Conservation (phyloP, 2,888 invertebrate species). For the Drosophila borborema region DNA sequence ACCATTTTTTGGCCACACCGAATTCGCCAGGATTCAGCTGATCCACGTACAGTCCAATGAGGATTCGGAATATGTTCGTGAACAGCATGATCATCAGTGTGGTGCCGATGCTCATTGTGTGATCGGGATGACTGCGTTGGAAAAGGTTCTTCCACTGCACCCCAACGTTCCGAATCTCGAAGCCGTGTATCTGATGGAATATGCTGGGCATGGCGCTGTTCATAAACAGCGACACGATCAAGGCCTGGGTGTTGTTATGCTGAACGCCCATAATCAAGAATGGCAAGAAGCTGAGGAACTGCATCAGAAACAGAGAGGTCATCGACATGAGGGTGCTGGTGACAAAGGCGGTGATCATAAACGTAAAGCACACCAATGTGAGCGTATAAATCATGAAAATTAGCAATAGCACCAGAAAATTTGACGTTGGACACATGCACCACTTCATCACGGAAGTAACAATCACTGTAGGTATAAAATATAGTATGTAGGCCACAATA, state of each 20-base stretch:
- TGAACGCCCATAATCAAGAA: constrained; percentile 79
- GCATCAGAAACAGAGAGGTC: constrained; percentile 89
- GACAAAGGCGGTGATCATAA: constrained; percentile 91
- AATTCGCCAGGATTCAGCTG: constrained; percentile 93
- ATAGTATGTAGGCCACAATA: constrained; percentile 30
- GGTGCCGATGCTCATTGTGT: constrained; percentile 88
- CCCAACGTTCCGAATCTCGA: constrained; percentile 86
- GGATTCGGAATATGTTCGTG: constrained; percentile 86
- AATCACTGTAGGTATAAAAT: constrained; percentile 27
- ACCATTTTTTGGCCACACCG: constrained; percentile 92
- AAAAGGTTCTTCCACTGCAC: constrained; percentile 86
- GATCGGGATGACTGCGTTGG: constrained; percentile 87
- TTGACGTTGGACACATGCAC: constrained; percentile 27
- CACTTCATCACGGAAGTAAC: constrained; percentile 32
- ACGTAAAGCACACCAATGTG: constrained; percentile 90
- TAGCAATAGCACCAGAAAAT: constrained; percentile 85
- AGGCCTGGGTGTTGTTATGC: rapidly evolving
- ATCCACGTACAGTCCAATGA: constrained; percentile 93
- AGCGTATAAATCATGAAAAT: constrained; percentile 90
- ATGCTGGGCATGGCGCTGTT: constrained; percentile 53
- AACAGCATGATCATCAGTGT: constrained; percentile 88
- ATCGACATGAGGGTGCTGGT: constrained; percentile 91
- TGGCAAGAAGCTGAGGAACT: constrained; percentile 90
- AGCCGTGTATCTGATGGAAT: constrained; percentile 18
- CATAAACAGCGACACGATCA: constrained; percentile 22